These are phyloP conservation scores for Euplagia quadripunctaria DNA, from an alignment of 2,888 invertebrate genomes.

Conservation along the genomic window DNA sequence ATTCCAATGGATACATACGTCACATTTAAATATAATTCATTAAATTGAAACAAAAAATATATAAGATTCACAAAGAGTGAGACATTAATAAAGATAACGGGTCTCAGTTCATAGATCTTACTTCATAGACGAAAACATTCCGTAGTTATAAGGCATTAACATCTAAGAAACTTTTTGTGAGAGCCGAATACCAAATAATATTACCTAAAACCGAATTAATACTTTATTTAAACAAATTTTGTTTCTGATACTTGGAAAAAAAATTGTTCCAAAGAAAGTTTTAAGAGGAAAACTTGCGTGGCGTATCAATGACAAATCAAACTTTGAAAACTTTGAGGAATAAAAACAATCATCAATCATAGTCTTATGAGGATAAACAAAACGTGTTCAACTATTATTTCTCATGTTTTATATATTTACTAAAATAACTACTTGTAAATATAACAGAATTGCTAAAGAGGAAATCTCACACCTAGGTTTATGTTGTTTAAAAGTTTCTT, in stretches of 20 bases:
- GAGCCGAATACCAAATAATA: not conserved
- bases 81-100: not conserved
- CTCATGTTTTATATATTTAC: too few relatives aligned
- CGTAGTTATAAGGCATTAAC: not conserved
- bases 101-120: too few relatives aligned
- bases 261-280: conserved; percentile 6
- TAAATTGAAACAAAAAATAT: not conserved
- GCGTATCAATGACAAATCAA: not conserved
- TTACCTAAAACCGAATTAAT: too few relatives aligned
- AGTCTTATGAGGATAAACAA: too few relatives aligned
- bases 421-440: too few relatives aligned
- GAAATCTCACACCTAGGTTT: too few relatives aligned
- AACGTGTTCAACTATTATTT: too few relatives aligned
- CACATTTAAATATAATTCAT: not conserved
- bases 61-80: not conserved
- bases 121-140: not conserved
- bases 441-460: too few relatives aligned
- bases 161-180: not conserved
- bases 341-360: not conserved
- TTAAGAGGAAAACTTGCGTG: not conserved
- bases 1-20: not conserved
- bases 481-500: too few relatives aligned
- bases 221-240: not conserved
- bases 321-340: conserved; percentile 1
- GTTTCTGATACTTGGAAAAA: not conserved